Base-by-base conservation (phyloP, 2,113 vertebrate genomes). In the Hippoglossus stenolepis region DNA sequence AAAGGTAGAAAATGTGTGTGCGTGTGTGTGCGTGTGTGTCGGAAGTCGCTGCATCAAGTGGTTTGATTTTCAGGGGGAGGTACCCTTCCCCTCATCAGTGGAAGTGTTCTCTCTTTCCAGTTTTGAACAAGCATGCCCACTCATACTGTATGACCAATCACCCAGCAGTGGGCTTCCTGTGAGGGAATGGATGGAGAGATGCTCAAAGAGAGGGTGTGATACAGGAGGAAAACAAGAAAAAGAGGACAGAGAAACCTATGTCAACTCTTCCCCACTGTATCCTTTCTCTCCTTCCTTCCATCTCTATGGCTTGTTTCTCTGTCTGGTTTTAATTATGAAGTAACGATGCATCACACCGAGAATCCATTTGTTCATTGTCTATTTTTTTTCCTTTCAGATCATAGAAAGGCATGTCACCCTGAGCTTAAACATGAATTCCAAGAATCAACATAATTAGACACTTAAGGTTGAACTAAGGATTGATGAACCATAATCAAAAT, bases 281-380 rank as follows among this genome's bases (percentile, higher is more conserved):
- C 8, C 51, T 68, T n/a, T n/a, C 13, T 69, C 51, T 85, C 77
- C 58, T 35, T 69, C 64, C 61, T 18, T 51, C 18, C 21, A 26
- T 65, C 66, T 61, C 62, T 68, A 58, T 57, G 75, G 40, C 51
- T 53, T 60, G 70, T 75, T 57, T 73, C 54, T 64, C 49, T 75
- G 65, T 71, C 58, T 45, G 45, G 20, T 87, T 49, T 58, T 87
- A 88, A 87, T 82, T 83, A 86, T 71, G 74, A 23, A 58, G 54
- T 86, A 85, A 91, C 84, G 83, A 82, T 77, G 73, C 82, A 72
- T 71, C 63, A 66, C 57, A 60, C 67, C n/a, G 62, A 63, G 75
- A 74, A 58, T 35, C 54, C 60, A 13, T 21, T 75, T 78, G 76
- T 80, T 80, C 65, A 78, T 82, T 81, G 60, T 49, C 24, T 24